Evolutionary conservation across 2,797 vertebrate species (phyloP).

Genomic region (Crax fasciolata): DNA sequence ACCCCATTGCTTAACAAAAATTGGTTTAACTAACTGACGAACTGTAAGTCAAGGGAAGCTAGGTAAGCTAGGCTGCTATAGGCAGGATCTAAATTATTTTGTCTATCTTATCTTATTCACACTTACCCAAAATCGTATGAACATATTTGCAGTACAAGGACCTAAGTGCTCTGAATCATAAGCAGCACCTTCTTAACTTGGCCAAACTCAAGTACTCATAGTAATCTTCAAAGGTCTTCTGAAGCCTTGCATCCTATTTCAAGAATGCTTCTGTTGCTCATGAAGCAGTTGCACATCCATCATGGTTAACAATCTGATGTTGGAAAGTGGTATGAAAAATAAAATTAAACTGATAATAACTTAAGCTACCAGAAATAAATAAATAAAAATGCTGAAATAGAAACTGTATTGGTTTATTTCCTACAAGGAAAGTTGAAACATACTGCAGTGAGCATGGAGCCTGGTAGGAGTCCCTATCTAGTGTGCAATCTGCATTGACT

Average conservation of each 20-base stretch:
- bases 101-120: not conserved
- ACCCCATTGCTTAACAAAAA: accelerated
- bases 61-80: not conserved
- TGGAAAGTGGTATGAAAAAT: not conserved
- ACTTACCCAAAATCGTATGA: not conserved
- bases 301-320: not conserved
- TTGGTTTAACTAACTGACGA: not conserved
- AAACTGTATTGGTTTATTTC: not conserved
- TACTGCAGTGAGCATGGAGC: not conserved
- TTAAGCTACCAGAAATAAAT: not conserved
- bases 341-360: not conserved
- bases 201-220: not conserved
- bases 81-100: not conserved
- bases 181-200: not conserved
- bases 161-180: not conserved
- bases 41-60: not conserved
- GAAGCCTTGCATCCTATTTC: not conserved
- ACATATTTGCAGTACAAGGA: not conserved
- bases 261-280: not conserved
- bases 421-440: not conserved
- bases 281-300: not conserved
- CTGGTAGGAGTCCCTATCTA: not conserved
- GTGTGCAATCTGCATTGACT: not conserved
- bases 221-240: not conserved
- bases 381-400: not conserved